phyloP scores from a whole-genome alignment of 2,888 invertebrate species.

The Abscondita cerata region DNA sequence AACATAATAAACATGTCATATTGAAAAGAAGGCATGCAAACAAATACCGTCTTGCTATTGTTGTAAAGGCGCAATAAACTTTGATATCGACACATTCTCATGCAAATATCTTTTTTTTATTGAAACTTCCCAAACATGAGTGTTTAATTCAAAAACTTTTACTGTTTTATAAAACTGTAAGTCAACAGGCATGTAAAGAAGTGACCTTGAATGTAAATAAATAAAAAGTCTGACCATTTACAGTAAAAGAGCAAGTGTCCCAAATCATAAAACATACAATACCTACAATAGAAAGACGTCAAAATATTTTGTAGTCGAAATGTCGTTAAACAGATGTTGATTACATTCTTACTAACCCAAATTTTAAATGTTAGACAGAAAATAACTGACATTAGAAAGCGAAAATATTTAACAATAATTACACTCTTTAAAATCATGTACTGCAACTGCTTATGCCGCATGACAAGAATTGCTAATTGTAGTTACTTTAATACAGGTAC shows the following conservation, averaged over 20 bases:
- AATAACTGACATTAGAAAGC: constrained; percentile 52
- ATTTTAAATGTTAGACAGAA: constrained; percentile 48
- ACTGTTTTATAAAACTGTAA: too few relatives aligned
- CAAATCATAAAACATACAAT: constrained; percentile 28
- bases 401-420: constrained; percentile 55
- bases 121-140: too few relatives aligned
- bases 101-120: too few relatives aligned
- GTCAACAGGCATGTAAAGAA: too few relatives aligned
- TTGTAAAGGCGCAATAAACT: too few relatives aligned
- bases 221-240: not conserved
- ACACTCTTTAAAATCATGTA: constrained; percentile 48
- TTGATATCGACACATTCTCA: too few relatives aligned
- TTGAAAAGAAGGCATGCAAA: not conserved
- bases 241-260: constrained; percentile 15
- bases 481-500: not conserved
- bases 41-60: too few relatives aligned
- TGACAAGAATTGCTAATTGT: constrained; percentile 37
- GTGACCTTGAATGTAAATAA: not conserved
- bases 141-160: too few relatives aligned
- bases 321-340: constrained; percentile 25
- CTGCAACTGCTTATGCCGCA: constrained; percentile 44
- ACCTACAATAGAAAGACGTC: too few relatives aligned
- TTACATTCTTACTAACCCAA: constrained; percentile 45
- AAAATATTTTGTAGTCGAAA: constrained; percentile 20
- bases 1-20: not conserved